These are phyloP conservation scores for Polydrusus tereticollis DNA, from an alignment of 2,888 invertebrate species.

Conservation along the genomic window DNA sequence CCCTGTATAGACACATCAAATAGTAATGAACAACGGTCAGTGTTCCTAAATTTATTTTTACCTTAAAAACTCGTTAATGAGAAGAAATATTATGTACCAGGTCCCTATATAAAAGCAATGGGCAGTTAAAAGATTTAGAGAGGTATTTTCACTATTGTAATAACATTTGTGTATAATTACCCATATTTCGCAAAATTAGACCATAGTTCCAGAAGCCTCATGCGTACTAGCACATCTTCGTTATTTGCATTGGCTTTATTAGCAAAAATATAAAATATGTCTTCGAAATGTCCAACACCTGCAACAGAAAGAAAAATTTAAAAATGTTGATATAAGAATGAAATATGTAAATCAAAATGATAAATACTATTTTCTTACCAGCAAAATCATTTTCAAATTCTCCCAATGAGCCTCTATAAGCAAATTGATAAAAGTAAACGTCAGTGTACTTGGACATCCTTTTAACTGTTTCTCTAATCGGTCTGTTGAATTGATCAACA, in stretches of 20 bases:
- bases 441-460: constrained; percentile 64
- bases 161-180: constrained; percentile 46
- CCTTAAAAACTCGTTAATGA: too few species aligned
- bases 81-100: too few species aligned
- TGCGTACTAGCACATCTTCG: constrained; percentile 50
- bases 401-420: constrained; percentile 54
- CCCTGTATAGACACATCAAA: too few species aligned
- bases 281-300: constrained; percentile 56
- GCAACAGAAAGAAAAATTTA: background rate
- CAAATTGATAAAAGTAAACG: constrained; percentile 56
- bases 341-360: too few species aligned
- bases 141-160: too few species aligned
- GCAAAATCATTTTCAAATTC: constrained; percentile 42
- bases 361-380: too few species aligned
- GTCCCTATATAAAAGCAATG: too few species aligned
- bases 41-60: too few species aligned
- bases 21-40: too few species aligned
- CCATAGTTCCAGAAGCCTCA: constrained; percentile 55
- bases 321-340: too few species aligned
- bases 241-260: constrained; percentile 34
- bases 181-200: constrained; percentile 57
- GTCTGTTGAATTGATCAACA: constrained; percentile 67
- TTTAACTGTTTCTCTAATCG: constrained; percentile 63
- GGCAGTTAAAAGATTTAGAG: too few species aligned
- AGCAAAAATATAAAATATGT: constrained; percentile 54